Evolutionary conservation across 2,113 vertebrate species (phyloP), one percentile per base, ranked within the genome.

Genomic region (Oenanthe melanoleuca): DNA sequence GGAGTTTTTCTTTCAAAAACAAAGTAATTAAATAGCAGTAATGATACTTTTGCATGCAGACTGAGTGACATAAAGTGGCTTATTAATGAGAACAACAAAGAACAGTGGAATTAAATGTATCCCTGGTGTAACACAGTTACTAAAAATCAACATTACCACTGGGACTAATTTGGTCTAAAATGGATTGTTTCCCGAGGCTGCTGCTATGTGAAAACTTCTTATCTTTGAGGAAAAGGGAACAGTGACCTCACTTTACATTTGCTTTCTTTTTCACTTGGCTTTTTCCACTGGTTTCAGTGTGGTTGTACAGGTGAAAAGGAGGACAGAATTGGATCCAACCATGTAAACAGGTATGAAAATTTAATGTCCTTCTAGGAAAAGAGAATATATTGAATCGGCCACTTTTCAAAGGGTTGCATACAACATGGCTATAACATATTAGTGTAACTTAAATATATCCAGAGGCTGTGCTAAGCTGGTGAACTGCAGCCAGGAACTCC

Each of bases 81-180:
- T 97, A 96, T 97, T 97, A 97, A 96, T 70, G 91, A 96, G 92
- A 94, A 78, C 93, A 95, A 96, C 85, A 91, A 95, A 96, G 91
- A 89, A 40, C 64, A 82, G 85, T 90, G 47, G 56, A 87, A 88
- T 80, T 94, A 85, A 77, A 91, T 84, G 56, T 66, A 92, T 83
- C 50, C 78, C 89, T 72, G 50, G 71, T 93, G 75, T 93, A 93
- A 75, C 24, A 59, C 79, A 69, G 77, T 88, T 89, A 77, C 87
- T 96, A 92, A 96, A 97, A 95, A 57, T 84, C 94, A 83, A 42
- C 73, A 52, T 73, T 78, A 88, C 82, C 75, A 64, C 42, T 57
- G 80, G 69, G 93, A 86, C 28, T 92, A 83, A 96, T 93, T 59
- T 95, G 74, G 71, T 89, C 89, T 88, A 66, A 94, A 95, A 95